phyloP scores from a whole-genome alignment of 2,797 vertebrate genomes.

The Malacoctenus gilli region DNA sequence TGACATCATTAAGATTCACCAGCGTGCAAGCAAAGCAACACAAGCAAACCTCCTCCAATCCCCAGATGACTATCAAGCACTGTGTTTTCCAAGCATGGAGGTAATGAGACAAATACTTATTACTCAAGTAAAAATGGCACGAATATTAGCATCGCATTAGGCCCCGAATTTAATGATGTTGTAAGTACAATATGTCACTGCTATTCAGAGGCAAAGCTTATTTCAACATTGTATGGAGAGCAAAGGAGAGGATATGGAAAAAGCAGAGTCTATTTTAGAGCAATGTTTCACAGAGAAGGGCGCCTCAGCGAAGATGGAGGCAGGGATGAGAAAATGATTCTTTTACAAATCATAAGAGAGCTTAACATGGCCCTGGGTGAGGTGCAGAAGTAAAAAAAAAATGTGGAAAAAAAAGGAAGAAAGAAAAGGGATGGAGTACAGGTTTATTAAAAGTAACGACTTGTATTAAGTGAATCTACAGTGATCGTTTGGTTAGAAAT shows the following conservation, averaged over 20 bases:
- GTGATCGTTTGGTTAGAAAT: conserved; percentile 55
- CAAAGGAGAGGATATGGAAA: conserved; percentile 18
- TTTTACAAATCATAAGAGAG: conserved; percentile 31
- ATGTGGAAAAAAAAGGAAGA: conserved; percentile 7
- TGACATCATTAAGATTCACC: conserved; percentile 77
- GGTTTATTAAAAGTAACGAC: conserved; percentile 42
- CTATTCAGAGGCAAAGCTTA: conserved; percentile 53
- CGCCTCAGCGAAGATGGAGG: conserved; percentile 33
- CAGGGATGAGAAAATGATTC: conserved; percentile 37
- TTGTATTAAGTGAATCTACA: conserved; percentile 44
- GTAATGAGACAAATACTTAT: conserved; percentile 80
- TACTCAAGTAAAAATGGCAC: conserved; percentile 76
- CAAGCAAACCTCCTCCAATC: conserved; percentile 59
- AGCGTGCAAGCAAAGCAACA: conserved; percentile 68
- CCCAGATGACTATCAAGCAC: conserved; percentile 72
- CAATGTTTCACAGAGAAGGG: conserved; percentile 22
- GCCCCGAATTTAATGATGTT: conserved; percentile 70
- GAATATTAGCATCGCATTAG: conserved; percentile 71
- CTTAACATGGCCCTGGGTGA: conserved; percentile 23
- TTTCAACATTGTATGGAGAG: conserved; percentile 37
- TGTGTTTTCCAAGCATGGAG: conserved; percentile 72
- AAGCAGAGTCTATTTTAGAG: conserved; percentile 15
- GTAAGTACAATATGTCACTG: conserved; percentile 67
- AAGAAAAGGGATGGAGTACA: too few relatives aligned
- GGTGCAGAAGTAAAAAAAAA: conserved; percentile 33